Conservation (phyloP, 2,888 invertebrate species). For the Digitonthophagus gazella region DNA sequence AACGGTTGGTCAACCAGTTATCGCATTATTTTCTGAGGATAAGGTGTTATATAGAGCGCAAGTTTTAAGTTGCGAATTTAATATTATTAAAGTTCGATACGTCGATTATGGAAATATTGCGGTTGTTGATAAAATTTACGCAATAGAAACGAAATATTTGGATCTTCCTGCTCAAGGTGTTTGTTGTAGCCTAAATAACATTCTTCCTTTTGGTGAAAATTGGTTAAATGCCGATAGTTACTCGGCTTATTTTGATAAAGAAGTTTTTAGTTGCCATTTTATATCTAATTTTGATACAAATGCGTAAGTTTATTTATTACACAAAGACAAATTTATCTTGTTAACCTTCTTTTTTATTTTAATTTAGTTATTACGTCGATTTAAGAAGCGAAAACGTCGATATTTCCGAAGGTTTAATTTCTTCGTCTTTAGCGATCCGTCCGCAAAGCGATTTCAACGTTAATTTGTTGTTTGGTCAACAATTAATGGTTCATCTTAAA, state of each 20-base stretch:
- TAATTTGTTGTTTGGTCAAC: constrained; percentile 21
- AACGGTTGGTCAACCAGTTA: constrained; percentile 62
- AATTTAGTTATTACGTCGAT: constrained; percentile 39
- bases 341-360: constrained; percentile 20
- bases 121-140: constrained; percentile 68
- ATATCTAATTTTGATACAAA: constrained; percentile 50
- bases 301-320: constrained; percentile 48
- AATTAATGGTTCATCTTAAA: constrained; percentile 20
- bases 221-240: constrained; percentile 60
- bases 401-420: constrained; percentile 9
- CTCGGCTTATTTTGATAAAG: constrained; percentile 62
- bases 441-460: constrained; percentile 17
- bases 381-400: constrained; percentile 34
- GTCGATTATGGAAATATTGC: constrained; percentile 76
- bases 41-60: constrained; percentile 70
- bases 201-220: constrained; percentile 58
- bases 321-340: not conserved
- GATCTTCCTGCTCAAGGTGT: constrained; percentile 69
- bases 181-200: constrained; percentile 63
- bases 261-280: constrained; percentile 60
- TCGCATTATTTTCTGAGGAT: constrained; percentile 71
- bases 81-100: constrained; percentile 63
- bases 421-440: constrained; percentile 15
- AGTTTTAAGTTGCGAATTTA: constrained; percentile 47
- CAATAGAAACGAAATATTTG: constrained; percentile 65